These are phyloP conservation scores for Larimichthys crocea DNA, from an alignment of 2,113 vertebrate species.

Conservation along the genomic window DNA sequence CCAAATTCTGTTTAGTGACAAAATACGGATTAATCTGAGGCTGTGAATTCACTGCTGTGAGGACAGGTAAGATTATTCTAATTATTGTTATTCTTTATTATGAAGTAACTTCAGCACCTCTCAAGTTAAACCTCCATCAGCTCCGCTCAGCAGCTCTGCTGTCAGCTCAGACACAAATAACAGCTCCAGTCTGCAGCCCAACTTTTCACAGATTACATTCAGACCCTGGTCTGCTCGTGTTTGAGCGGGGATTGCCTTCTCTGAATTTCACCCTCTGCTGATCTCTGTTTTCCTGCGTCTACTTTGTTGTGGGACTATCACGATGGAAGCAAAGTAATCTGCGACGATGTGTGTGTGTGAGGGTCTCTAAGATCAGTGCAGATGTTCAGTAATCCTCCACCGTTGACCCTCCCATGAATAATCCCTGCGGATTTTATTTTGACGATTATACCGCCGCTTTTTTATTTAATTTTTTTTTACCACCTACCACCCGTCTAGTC, in stretches of 20 bases:
- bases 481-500: constrained; percentile 32
- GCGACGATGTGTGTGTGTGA: constrained; percentile 19
- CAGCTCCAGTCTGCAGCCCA: constrained; percentile 2
- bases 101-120: constrained; percentile 26
- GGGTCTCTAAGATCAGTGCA: constrained; percentile 65
- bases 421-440: constrained; percentile 67
- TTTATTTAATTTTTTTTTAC: constrained; percentile 29
- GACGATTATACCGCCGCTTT: constrained; percentile 39
- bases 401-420: constrained; percentile 68
- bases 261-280: constrained; percentile 61
- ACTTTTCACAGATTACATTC: constrained; percentile 61
- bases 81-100: background rate
- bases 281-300: constrained; percentile 58
- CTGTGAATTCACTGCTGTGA: constrained; percentile 31
- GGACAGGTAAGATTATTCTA: constrained; percentile 62
- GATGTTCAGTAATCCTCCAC: constrained; percentile 81
- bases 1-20: constrained; percentile 48
- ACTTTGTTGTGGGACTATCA: constrained; percentile 69
- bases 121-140: constrained; percentile 8
- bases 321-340: constrained; percentile 62
- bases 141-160: background rate
- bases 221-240: background rate
- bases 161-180: constrained; percentile 3
- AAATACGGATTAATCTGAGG: constrained; percentile 70
- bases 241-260: constrained; percentile 50